Evolutionary conservation across 2,113 vertebrate species (phyloP), one percentile per base, ranked within the genome.

Genomic region (Anhinga anhinga): DNA sequence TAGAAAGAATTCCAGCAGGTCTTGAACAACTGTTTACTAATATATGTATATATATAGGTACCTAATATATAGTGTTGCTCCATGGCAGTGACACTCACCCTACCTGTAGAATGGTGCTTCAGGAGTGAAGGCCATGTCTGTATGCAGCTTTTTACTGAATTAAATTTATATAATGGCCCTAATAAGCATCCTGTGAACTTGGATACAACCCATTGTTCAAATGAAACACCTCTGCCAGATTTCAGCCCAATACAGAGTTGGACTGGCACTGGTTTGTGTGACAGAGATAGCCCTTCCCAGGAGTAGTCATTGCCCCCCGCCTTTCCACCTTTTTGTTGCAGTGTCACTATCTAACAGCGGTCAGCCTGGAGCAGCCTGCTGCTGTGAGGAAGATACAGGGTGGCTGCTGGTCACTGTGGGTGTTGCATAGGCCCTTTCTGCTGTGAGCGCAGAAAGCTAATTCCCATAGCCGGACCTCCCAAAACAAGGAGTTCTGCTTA

Each of bases 291-390:
- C 14, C 25, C 21, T 86, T 84, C 19, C 21, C 25, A 29, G 59
- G 34, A 78, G 27, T 6, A 22, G 63, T 40, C 9, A 11, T 19
- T 73, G 34, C 36, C 56, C 38, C 7, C 23, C 26, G n/a, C 4
- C 49, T 86, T 91, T 36, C 25, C 25, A 17, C 27, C 16, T 55
- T 56, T 61, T 29, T n/a, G 7, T 17, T 78, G 71, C 34, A 18
- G 4, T 0, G 0, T 5, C 0, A 1, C 25, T 59, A 0, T 47
- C 62, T 36, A 10, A 27, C 22, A 63, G 77, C 0, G 2, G 21
- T 73, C 77, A 38, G 15, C 36, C 40, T 40, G 34, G 32, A 82
- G 55, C 70, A 83, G 44, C 53, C 36, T 40, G 21, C n/a, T 27
- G 49, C 42, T 59, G 61, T 42, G 65, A 67, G 66, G 52, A 34